A percentile compares a stretch with the other conserved stretches of the same genome.
These are phyloP conservation scores for Drosophila meridiana DNA, from an alignment of 2,888 invertebrate genomes.

Conservation along the genomic window DNA sequence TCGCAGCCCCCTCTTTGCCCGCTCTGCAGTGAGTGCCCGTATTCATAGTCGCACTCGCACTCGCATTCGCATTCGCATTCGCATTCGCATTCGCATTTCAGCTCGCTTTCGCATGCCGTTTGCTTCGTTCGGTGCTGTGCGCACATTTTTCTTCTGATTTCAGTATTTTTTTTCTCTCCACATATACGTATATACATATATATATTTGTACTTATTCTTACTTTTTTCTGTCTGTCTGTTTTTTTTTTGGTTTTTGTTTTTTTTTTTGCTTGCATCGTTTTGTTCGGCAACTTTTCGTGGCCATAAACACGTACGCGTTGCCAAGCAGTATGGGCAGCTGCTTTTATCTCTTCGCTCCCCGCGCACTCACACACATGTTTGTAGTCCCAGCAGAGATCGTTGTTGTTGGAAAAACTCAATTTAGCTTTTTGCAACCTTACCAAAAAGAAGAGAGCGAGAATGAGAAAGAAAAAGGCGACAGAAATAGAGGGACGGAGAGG, in stretches of 20 bases:
- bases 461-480: slow-evolving; percentile 9
- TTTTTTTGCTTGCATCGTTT: slow-evolving; percentile 50
- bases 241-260: slow-evolving; percentile 2
- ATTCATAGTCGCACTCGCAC: slow-evolving; percentile 36
- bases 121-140: slow-evolving; percentile 38
- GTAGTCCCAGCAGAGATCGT: slow-evolving; percentile 56
- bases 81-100: slow-evolving; percentile 17
- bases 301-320: slow-evolving; percentile 77
- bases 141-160: slow-evolving; percentile 59
- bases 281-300: slow-evolving; percentile 75
- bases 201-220: slow-evolving; percentile 17
- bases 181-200: neutral
- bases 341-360: slow-evolving; percentile 61
- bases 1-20: neutral
- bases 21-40: slow-evolving; percentile 21
- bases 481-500: slow-evolving; percentile 19
- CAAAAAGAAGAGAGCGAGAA: slow-evolving; percentile 30
- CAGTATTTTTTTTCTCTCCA: slow-evolving; percentile 26
- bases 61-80: slow-evolving; percentile 17
- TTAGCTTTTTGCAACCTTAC: slow-evolving; percentile 77
- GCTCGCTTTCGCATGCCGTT: slow-evolving; percentile 42
- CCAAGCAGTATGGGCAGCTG: slow-evolving; percentile 59
- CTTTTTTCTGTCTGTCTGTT: neutral
- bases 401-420: slow-evolving; percentile 77
- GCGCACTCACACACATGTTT: slow-evolving; percentile 11